Evolutionary conservation across 2,797 vertebrate species (phyloP).

Genomic region (Pogoniulus pusillus): DNA sequence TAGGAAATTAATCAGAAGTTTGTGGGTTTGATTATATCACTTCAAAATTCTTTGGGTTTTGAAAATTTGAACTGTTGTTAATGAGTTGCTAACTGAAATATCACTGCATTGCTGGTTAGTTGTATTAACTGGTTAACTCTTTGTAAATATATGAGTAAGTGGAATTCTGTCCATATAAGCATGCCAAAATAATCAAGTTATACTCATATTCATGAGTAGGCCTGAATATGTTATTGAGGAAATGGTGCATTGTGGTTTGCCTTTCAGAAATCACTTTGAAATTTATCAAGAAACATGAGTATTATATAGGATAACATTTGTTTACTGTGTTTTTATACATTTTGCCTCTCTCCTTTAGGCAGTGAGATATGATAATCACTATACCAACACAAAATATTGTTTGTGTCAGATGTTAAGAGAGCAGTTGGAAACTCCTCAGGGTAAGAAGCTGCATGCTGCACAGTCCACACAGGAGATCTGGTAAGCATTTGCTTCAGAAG

Average conservation of each 20-base stretch:
- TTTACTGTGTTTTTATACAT: neutral
- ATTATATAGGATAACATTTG: neutral
- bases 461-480: conserved; percentile 91
- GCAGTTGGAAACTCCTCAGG: conserved; percentile 88
- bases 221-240: neutral
- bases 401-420: conserved; percentile 96
- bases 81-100: neutral
- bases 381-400: conserved; percentile 97
- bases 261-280: neutral
- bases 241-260: neutral
- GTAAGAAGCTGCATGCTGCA: conserved; percentile 88
- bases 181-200: neutral
- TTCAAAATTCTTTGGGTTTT: neutral
- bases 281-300: neutral
- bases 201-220: neutral
- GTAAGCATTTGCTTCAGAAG: conserved; percentile 71
- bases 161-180: neutral
- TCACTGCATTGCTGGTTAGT: neutral
- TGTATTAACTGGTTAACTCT: neutral
- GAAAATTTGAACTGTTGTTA: neutral
- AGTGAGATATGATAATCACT: conserved; percentile 91
- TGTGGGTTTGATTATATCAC: neutral
- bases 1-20: neutral
- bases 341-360: conserved; percentile 78
- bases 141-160: neutral